Conservation (phyloP, 1,140 invertebrate species). For the Atta texana region DNA sequence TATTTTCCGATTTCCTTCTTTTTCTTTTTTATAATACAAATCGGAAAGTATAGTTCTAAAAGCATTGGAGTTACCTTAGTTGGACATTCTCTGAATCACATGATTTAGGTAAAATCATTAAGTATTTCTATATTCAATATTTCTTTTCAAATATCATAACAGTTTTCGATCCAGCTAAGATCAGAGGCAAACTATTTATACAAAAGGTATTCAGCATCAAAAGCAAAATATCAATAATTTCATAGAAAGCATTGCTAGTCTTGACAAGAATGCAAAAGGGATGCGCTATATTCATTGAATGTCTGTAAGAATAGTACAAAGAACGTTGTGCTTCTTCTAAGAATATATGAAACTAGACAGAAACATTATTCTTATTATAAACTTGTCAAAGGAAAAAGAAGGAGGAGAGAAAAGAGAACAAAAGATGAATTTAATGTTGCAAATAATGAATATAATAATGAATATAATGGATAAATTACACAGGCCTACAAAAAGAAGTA, state of each 20-base stretch:
- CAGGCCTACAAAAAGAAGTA: too few relatives aligned
- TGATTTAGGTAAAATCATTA: slow-evolving; percentile 17
- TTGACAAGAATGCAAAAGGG: neutral
- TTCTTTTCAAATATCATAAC: neutral
- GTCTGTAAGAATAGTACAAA: slow-evolving; percentile 18
- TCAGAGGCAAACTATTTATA: slow-evolving; percentile 16
- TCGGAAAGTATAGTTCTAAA: neutral
- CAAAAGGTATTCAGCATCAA: slow-evolving; percentile 6
- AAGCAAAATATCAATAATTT: slow-evolving; percentile 46
- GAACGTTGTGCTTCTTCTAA: neutral
- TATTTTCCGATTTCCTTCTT: neutral
- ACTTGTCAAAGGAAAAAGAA: neutral
- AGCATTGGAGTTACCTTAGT: neutral
- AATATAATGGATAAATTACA: neutral
- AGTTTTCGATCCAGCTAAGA: neutral
- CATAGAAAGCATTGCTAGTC: neutral
- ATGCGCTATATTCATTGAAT: neutral
- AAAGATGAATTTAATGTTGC: neutral
- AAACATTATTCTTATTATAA: neutral
- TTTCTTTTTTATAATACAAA: neutral
- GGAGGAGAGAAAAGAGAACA: neutral
- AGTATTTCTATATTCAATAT: neutral
- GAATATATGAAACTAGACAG: neutral
- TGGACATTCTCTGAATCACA: neutral
- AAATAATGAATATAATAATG: neutral